Conservation (phyloP, 2,888 invertebrate genomes). For the Platycheirus rosarum region DNA sequence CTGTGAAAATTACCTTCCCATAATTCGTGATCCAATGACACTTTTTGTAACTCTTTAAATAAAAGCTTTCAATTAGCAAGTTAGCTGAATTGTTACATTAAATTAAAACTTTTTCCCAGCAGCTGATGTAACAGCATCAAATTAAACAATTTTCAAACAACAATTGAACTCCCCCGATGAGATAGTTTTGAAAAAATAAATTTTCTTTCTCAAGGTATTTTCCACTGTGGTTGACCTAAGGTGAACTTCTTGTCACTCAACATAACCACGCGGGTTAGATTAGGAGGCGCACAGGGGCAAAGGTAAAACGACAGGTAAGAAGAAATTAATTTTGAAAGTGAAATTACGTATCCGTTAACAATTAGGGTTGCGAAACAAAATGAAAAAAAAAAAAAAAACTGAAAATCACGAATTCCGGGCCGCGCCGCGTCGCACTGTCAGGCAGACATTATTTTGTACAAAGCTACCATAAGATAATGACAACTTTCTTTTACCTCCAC, state of each 20-base stretch:
- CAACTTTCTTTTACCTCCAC: constrained; percentile 33
- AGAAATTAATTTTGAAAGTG: constrained; percentile 68
- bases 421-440: background rate
- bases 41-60: background rate
- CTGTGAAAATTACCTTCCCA: too few species aligned
- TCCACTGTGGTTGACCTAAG: constrained; percentile 56
- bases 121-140: background rate
- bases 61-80: background rate
- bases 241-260: constrained; percentile 68
- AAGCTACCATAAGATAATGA: constrained; percentile 19
- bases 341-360: constrained; percentile 71
- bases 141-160: constrained; percentile 13
- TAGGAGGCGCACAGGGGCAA: background rate
- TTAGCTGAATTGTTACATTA: background rate
- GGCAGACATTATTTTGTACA: constrained; percentile 23
- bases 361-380: constrained; percentile 58
- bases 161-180: constrained; percentile 7
- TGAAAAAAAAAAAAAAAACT: constrained; percentile 29
- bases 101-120: constrained; percentile 5
- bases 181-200: background rate
- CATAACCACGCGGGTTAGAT: background rate
- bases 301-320: constrained; percentile 3
- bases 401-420: constrained; percentile 35
- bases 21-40: background rate
- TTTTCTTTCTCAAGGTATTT: constrained; percentile 36